Percentiles rank a stretch among this genome's conserved stretches.
Conservation (phyloP, 2,888 invertebrate genomes). For the Ectemnius cavifrons region DNA sequence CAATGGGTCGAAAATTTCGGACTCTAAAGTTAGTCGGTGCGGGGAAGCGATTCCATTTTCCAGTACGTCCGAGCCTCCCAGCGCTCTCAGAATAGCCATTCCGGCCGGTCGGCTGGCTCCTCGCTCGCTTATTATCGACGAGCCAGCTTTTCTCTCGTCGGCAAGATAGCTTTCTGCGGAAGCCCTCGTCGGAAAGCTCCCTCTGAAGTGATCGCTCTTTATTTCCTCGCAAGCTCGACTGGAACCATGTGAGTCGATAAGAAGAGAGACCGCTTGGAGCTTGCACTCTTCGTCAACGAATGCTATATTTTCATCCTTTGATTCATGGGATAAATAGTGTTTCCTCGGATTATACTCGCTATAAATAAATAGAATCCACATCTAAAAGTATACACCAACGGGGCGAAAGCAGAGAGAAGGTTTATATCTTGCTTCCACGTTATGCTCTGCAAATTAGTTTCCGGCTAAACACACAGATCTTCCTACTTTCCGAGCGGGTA, state of each 20-base stretch:
- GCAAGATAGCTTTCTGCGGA: conserved; percentile 51
- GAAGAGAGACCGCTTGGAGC: neutral
- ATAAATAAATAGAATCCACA: no score
- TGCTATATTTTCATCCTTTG: no score
- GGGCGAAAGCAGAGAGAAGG: no score
- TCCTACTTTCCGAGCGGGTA: no score
- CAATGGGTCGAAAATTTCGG: conserved; percentile 35
- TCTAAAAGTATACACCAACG: no score
- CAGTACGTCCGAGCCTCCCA: conserved; percentile 75
- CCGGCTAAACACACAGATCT: no score
- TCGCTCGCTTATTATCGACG: conserved; percentile 44
- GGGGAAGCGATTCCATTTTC: conserved; percentile 68
- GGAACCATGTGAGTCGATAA: conserved; percentile 43
- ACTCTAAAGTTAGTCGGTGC: conserved; percentile 70
- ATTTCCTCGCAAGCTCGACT: conserved; percentile 7
- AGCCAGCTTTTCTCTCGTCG: conserved; percentile 52
- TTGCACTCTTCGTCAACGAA: no score
- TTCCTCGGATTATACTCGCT: no score
- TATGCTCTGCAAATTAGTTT: no score
- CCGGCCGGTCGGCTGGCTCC: conserved; percentile 23
- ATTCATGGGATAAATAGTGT: no score
- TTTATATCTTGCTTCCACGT: no score
- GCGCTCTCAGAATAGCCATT: conserved; percentile 57
- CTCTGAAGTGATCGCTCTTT: conserved; percentile 25
- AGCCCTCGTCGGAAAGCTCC: conserved; percentile 38